Evolutionary conservation across 2,797 vertebrate genomes (phyloP), one percentile per base, ranked within the genome.

Genomic region (Delichon dasypus): DNA sequence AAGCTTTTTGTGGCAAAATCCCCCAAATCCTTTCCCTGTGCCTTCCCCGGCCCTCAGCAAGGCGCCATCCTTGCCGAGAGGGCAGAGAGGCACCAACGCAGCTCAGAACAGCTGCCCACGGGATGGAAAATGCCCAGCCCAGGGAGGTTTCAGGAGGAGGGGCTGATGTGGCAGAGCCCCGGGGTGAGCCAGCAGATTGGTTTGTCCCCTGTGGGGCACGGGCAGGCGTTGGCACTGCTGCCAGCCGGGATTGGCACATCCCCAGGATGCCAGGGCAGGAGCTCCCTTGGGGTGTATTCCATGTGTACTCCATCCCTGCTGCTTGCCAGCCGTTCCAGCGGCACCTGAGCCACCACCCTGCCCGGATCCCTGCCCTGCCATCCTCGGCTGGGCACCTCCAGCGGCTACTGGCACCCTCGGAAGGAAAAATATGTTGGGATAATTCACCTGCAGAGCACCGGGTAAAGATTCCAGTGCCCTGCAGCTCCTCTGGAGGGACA

Each of bases 21-120:
- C 16, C 12, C 27, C 0, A 16, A 71, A 64, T 25, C 10, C 26
- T 73, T 73, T 26, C 23, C 16, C 40, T 8, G 50, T 10, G n/a
- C 53, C 38, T 50, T 68, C 64, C 16, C 45, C n/a, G 57, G 44
- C 34, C 70, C 29, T 65, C 29, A 64, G 36, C 66, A 76, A 54
- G 27, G 40, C 76, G 89, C 48, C 0, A 1, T 34, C 76, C 32
- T 30, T 36, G 30, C 50, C 62, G 55, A 32, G n/a, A 32, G 34
- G 34, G 23, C 68, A 36, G 6, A 62, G 44, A 73, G 44, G 3
- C 27, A 32, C 16, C 45, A 16, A 0, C 10, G 1, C 8, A 17
- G 61, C 42, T 34, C 12, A 23, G 71, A 58, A 4, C 21, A 1
- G 1, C 3, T 30, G 64, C 7, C 34, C 4, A 2, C 4, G 7